Evolutionary conservation across 1,140 invertebrate species (phyloP).

Genomic region (Drosophila lowei): DNA sequence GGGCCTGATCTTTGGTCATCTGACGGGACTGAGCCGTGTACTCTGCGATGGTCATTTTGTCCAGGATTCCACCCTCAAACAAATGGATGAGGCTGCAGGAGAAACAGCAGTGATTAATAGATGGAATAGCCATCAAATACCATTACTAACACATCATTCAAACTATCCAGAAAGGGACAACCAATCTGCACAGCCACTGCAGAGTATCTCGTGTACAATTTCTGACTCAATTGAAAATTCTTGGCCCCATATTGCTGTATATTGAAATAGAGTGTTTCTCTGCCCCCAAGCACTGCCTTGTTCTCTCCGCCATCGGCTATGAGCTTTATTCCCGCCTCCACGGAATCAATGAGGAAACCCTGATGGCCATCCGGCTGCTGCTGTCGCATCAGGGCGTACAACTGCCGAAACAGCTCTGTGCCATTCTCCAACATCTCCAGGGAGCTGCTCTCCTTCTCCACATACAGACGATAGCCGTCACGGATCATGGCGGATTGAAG

Average conservation of each 20-base stretch:
- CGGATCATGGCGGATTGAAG: slow-evolving; percentile 86
- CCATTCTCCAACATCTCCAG: slow-evolving; percentile 89
- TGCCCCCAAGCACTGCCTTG: slow-evolving; percentile 86
- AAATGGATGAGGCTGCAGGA: slow-evolving; percentile 86
- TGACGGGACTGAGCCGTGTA: slow-evolving; percentile 86
- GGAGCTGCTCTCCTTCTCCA: slow-evolving; percentile 88
- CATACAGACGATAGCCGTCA: slow-evolving; percentile 86
- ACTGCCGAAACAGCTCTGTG: slow-evolving; percentile 87
- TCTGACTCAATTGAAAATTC: slow-evolving; percentile 89
- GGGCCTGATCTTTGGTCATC: slow-evolving; percentile 57
- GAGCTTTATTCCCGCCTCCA: slow-evolving; percentile 87
- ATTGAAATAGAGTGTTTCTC: slow-evolving; percentile 89
- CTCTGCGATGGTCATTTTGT: slow-evolving; percentile 88
- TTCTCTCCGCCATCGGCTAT: slow-evolving; percentile 84
- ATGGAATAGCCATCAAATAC: neutral
- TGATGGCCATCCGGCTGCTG: slow-evolving; percentile 79
- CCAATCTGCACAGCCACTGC: slow-evolving; percentile 89
- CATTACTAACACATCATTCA: slow-evolving; percentile 87
- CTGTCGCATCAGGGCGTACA: slow-evolving; percentile 86
- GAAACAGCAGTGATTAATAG: neutral
- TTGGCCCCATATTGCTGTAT: slow-evolving; percentile 87
- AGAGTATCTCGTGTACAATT: slow-evolving; percentile 88
- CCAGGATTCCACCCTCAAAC: slow-evolving; percentile 88
- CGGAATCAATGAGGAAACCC: slow-evolving; percentile 85
- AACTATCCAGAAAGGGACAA: slow-evolving; percentile 87